Base-by-base conservation (phyloP, 2,113 vertebrate genomes). In the Carassius auratus region DNA sequence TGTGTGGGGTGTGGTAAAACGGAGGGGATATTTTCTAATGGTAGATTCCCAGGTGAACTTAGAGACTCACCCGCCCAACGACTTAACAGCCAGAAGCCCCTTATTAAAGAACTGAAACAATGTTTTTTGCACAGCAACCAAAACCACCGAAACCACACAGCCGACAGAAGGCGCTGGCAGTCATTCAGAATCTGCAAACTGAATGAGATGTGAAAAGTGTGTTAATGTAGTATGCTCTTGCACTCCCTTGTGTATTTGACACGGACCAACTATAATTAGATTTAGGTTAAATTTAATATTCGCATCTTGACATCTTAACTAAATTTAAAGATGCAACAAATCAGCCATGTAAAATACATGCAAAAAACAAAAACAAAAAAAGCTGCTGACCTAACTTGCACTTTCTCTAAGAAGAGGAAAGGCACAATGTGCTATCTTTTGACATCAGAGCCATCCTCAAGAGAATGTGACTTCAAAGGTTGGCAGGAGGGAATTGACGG, bases 381-480 rank as follows among this genome's bases (percentile, higher is more conserved):
- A 73, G 1, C 69, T 21, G 42, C 9, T 23, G 21, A 48, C 42
- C 30, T 12, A 78, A 78, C 14, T 78, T 71, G 61, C 45, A 73
- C 57, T 82, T 42, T 77, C 69, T 84, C 38, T 4, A 45, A 48
- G 48, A 61, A 57, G n/a, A 78, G 59, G 84, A 75, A 57, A 88
- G 81, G 88, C 76, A 91, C 86, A 80, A 42, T 86, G 55, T 88
- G 89, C 89, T 89, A 92, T 95, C 92, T 93, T 92, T 89, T 91
- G 93, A 91, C 85, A 93, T 92, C 92, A 95, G 93, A 93, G 88
- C 86, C 89, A 90, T 80, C 84, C 84, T 88, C 91, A 92, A 92
- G 91, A 90, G 81, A 91, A 84, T 83, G 83, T 85, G 87, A 91
- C 88, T 94, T 94, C 92, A 94, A 94, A 95, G 3, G 4, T 36